Percentiles rank a stretch among this genome's conserved stretches.
Evolutionary conservation across 1,140 invertebrate genomes (phyloP).

Genomic region (Melanaphis sacchari): DNA sequence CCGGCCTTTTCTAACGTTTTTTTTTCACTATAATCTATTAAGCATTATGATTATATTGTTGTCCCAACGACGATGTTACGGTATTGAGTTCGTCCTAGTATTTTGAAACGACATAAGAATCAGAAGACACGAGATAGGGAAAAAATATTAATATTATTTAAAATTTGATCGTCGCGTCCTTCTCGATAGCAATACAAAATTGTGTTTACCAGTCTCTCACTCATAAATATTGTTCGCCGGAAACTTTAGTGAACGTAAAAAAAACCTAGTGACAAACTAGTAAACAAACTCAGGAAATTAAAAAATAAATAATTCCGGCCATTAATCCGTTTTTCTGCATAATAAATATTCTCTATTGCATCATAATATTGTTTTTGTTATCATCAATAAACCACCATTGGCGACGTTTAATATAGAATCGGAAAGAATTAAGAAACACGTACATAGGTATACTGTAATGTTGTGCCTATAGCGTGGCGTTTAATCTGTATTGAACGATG

Average conservation of each 20-base stretch:
- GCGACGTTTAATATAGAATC: not conserved
- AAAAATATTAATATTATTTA: not conserved
- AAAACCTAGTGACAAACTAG: not conserved
- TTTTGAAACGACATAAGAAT: not conserved
- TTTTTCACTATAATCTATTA: not conserved
- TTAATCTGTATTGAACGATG: not conserved
- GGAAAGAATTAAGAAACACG: not conserved
- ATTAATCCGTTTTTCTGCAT: not conserved
- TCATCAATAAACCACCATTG: not conserved
- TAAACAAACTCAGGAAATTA: not conserved
- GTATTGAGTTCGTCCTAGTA: not conserved
- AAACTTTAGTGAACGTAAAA: not conserved
- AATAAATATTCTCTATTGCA: conserved; percentile 1
- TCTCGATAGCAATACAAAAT: not conserved
- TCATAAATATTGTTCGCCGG: not conserved
- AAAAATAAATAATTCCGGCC: not conserved
- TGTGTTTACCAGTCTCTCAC: not conserved
- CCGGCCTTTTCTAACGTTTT: not conserved
- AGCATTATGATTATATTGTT: not conserved
- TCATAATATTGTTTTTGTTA: not conserved
- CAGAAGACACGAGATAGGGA: not conserved
- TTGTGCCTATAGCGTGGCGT: not conserved
- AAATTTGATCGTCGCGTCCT: not conserved
- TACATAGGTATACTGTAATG: not conserved
- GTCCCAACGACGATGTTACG: not conserved